These are phyloP conservation scores for Parthenolecanium corni DNA, from an alignment of 2,888 invertebrate genomes.

Conservation along the genomic window DNA sequence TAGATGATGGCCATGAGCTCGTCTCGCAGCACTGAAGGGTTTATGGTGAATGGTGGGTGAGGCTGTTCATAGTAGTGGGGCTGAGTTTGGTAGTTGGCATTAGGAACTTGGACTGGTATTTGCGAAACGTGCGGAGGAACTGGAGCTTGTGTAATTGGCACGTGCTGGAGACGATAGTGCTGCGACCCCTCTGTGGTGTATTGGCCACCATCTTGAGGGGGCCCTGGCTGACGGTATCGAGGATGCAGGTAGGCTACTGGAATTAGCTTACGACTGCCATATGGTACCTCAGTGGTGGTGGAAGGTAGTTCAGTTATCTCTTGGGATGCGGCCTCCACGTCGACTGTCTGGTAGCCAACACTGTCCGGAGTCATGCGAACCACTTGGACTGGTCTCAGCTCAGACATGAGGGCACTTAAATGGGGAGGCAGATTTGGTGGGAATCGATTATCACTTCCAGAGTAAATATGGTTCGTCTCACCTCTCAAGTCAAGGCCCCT, in stretches of 20 bases:
- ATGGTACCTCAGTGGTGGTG: constrained; percentile 28
- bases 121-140: constrained; percentile 2
- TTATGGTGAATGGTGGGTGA: background rate
- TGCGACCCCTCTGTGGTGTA: constrained; percentile 25
- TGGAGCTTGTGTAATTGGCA: constrained; percentile 1
- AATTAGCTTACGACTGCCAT: constrained; percentile 22
- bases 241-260: constrained; percentile 16
- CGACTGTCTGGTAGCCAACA: constrained; percentile 16
- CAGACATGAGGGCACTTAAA: constrained; percentile 31
- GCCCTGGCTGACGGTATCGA: constrained; percentile 27
- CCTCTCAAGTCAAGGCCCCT: constrained; percentile 10
- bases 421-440: constrained; percentile 25
- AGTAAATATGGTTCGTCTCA: constrained; percentile 19
- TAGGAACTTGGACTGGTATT: constrained; percentile 19
- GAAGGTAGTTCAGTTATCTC: constrained; percentile 17
- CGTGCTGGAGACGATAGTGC: constrained; percentile 11
- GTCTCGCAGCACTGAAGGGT: constrained; percentile 32
- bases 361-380: constrained; percentile 10
- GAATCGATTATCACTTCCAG: constrained; percentile 27
- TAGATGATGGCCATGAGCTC: constrained; percentile 35
- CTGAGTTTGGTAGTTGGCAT: constrained; percentile 4
- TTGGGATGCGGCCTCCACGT: constrained; percentile 12
- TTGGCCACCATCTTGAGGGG: constrained; percentile 20
- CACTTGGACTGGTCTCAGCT: constrained; percentile 26
- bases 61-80: constrained; percentile 17